Evolutionary conservation across 2,888 invertebrate genomes (phyloP).

Genomic region (Lapara coniferarum): DNA sequence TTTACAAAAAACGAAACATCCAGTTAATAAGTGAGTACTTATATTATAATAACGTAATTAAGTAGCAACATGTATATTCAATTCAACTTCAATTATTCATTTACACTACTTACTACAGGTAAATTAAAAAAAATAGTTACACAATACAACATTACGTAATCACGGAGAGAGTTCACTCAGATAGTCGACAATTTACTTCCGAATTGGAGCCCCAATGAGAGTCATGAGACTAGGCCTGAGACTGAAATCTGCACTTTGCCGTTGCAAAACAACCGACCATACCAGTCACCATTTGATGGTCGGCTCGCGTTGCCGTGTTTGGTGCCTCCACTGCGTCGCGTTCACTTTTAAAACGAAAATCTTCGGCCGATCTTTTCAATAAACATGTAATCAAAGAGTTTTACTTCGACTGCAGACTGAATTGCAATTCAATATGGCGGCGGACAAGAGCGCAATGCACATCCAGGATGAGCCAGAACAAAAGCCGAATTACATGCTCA

Average conservation of each 20-base stretch:
- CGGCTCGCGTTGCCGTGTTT: constrained; percentile 69
- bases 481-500: constrained; percentile 81
- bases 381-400: constrained; percentile 50
- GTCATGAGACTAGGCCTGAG: constrained; percentile 30
- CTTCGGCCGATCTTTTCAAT: constrained; percentile 30
- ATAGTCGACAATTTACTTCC: constrained; percentile 66
- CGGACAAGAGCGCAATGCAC: constrained; percentile 59
- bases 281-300: constrained; percentile 73
- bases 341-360: constrained; percentile 25
- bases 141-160: constrained; percentile 70
- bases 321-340: constrained; percentile 35
- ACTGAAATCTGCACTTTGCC: constrained; percentile 23
- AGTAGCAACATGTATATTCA: constrained; percentile 23
- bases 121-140: constrained; percentile 50
- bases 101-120: constrained; percentile 35
- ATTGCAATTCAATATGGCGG: constrained; percentile 56
- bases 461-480: constrained; percentile 51
- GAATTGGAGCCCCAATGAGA: constrained; percentile 60
- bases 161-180: constrained; percentile 62
- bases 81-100: constrained; percentile 36
- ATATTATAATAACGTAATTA: background rate
- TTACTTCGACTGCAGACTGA: constrained; percentile 21
- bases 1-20: no score
- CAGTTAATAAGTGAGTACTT: no score
- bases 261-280: constrained; percentile 32